Base-by-base conservation (phyloP, 2,113 vertebrate species). In the Calyptomena viridis region DNA sequence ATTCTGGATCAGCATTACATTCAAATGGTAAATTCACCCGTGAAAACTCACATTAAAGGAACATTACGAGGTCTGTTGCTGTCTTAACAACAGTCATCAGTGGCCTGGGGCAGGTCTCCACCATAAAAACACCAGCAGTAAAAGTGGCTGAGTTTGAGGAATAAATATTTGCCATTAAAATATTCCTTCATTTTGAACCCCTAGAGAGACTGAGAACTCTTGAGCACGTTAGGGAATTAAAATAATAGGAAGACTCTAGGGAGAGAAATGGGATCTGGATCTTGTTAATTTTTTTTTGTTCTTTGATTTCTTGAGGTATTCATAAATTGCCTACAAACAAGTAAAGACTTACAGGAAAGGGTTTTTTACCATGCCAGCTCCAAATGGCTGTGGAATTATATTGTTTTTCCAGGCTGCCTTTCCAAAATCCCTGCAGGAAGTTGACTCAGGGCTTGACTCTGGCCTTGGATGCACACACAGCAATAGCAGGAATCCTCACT, bases 401-500 rank as follows among this genome's bases (percentile, higher is more conserved):
- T 55, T 96, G 86, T 95, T 96, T 97, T 96, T 95, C 95, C 96
- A 97, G 77, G 49, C 80, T 96, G 80, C 58, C 74, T 94, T 95
- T 95, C 94, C 95, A 95, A 92, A 94, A 95, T 94, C 69, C 49
- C 69, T 91, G 53, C 94, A 95, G 96, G 94, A 97, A 95, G 80
- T 91, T 97, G 94, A 96, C 66, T 97, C 96, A 92, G 87, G 93
- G 28, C 24, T 94, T 86, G 69, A 87, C 66, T 93, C 68, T 39
- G 44, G 84, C 77, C 84, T 91, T 56, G 68, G 66, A 91, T 84
- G 37, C 84, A 78, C 4, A 37, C 78, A 82, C 4, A 60, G 89
- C 77, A 91, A 50, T 24, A 87, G 66, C 62, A 82, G 47, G 84
- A 95, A 78, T 37, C 42, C 22, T 79, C 53, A 47, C 60, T 91